Percentiles rank a stretch among this genome's conserved stretches.
Conservation (phyloP, 2,797 vertebrate genomes). For the Gambusia yucatana region DNA sequence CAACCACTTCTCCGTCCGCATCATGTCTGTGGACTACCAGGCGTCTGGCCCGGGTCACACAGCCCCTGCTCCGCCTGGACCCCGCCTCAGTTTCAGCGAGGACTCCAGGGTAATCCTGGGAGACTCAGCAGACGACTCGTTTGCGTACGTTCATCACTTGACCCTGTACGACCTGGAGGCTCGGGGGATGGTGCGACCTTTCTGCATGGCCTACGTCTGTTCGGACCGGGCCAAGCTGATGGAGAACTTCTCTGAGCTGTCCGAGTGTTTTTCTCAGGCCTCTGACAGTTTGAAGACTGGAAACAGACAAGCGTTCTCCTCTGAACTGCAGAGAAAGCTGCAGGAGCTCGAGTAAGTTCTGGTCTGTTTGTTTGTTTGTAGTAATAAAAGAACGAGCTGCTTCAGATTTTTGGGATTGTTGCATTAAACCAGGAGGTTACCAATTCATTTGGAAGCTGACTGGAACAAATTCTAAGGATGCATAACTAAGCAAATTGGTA, state of each 20-base stretch:
- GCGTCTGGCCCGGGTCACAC: conserved; percentile 87
- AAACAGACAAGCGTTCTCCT: conserved; percentile 93
- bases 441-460: not conserved
- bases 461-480: not conserved
- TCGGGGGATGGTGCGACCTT: conserved; percentile 93
- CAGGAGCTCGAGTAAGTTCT: conserved; percentile 86
- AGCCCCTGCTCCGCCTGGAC: conserved; percentile 35
- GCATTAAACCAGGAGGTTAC: not conserved
- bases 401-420: not conserved
- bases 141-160: conserved; percentile 93
- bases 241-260: conserved; percentile 90
- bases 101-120: conserved; percentile 94
- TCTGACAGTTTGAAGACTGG: conserved; percentile 94
- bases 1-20: conserved; percentile 95
- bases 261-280: conserved; percentile 88
- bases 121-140: conserved; percentile 90
- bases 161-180: conserved; percentile 95
- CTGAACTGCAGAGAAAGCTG: conserved; percentile 92
- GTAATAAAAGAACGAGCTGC: not conserved
- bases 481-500: not conserved
- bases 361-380: not conserved
- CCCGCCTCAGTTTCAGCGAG: conserved; percentile 87
- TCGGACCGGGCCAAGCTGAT: conserved; percentile 93
- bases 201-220: conserved; percentile 96
- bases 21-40: conserved; percentile 99